Evolutionary conservation across 2,113 vertebrate species (phyloP).

Genomic region (Sinocyclocheilus rhinocerous): DNA sequence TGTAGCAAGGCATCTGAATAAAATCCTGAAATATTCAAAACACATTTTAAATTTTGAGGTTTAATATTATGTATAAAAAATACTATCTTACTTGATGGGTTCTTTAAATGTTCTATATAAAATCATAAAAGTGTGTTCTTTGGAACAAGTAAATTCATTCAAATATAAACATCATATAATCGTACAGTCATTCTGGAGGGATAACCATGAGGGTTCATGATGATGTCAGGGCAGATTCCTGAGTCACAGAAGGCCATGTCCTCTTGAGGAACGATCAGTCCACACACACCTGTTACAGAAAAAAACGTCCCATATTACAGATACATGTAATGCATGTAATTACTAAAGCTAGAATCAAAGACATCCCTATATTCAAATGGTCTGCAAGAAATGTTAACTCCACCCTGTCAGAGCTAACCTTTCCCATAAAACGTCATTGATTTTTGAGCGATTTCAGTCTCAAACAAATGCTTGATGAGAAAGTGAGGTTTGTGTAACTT

Average conservation of each 20-base stretch:
- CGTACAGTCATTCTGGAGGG: conserved; percentile 98
- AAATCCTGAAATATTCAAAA: not conserved
- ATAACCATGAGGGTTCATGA: conserved; percentile 99
- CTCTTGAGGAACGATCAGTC: conserved; percentile 96
- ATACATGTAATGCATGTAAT: too few relatives aligned
- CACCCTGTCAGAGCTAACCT: not conserved
- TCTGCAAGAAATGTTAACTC: not conserved
- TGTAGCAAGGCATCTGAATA: not conserved
- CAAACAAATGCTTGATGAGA: not conserved
- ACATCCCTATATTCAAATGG: not conserved
- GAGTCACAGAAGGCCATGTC: conserved; percentile 98
- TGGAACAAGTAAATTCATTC: not conserved
- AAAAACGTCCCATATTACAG: not conserved
- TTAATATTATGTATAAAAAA: not conserved
- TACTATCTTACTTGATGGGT: too few relatives aligned
- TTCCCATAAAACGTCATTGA: not conserved
- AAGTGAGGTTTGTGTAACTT: conserved; percentile 14
- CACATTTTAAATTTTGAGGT: not conserved
- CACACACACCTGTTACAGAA: conserved; percentile 88
- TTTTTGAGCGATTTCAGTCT: not conserved
- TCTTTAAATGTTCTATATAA: not conserved
- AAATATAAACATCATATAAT: not conserved
- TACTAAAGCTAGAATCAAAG: not conserved
- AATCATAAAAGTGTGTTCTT: not conserved
- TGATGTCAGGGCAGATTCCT: conserved; percentile 97